Percentiles rank a stretch among this genome's conserved stretches.
Evolutionary conservation across 2,888 invertebrate species (phyloP).

Genomic region (Aethes cnicana): DNA sequence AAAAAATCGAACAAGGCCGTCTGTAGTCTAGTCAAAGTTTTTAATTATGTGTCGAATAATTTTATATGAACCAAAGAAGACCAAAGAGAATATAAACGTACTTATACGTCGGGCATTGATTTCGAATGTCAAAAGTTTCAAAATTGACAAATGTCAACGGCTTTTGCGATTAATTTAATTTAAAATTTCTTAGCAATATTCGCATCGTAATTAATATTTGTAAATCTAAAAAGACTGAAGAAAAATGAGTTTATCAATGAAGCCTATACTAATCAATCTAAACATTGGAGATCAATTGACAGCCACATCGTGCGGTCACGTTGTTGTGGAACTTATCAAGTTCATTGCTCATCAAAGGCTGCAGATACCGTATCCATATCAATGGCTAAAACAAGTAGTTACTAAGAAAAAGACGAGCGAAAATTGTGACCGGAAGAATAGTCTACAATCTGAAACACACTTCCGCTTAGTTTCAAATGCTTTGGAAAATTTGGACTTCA

Average conservation of each 20-base stretch:
- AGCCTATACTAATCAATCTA: slow-evolving; percentile 57
- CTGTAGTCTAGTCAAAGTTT: too few species aligned
- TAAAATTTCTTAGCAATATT: not conserved
- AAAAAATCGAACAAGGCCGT: too few species aligned
- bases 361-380: slow-evolving; percentile 78
- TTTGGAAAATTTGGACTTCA: slow-evolving; percentile 70
- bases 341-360: slow-evolving; percentile 81
- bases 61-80: too few species aligned
- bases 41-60: not conserved
- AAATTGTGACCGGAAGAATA: slow-evolving; percentile 51
- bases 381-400: slow-evolving; percentile 74
- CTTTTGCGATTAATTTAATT: too few species aligned
- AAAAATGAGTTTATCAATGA: slow-evolving; percentile 33
- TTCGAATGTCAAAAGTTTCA: too few species aligned
- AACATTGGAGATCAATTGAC: slow-evolving; percentile 79
- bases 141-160: too few species aligned
- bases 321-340: slow-evolving; percentile 82
- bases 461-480: slow-evolving; percentile 67
- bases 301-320: slow-evolving; percentile 79
- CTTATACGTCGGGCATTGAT: too few species aligned
- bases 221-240: not conserved
- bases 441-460: slow-evolving; percentile 68
- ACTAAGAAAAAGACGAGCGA: slow-evolving; percentile 57
- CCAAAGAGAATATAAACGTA: too few species aligned
- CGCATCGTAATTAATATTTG: not conserved